A percentile compares a stretch with the other conserved stretches of the same genome.
These are phyloP conservation scores for Punctoribates punctum DNA, from an alignment of 2,888 invertebrate genomes.

Conservation along the genomic window DNA sequence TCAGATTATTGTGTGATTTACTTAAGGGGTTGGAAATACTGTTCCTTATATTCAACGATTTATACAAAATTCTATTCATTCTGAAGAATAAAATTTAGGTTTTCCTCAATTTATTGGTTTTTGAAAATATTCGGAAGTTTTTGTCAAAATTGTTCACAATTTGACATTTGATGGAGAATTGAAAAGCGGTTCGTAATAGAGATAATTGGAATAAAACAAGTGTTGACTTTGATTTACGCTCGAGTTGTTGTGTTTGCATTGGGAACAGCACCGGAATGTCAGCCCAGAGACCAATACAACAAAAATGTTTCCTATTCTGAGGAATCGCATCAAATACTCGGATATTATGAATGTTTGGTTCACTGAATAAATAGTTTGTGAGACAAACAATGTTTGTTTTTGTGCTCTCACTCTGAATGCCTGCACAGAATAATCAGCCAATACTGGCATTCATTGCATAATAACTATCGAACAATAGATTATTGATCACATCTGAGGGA, in stretches of 20 bases:
- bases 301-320: background rate
- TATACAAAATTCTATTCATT: too few relatives aligned
- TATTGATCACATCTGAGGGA: background rate
- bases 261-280: too few relatives aligned
- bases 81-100: too few relatives aligned
- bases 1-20: too few relatives aligned
- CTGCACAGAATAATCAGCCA: background rate
- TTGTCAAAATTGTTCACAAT: too few relatives aligned
- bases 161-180: background rate
- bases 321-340: background rate
- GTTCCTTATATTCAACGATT: too few relatives aligned
- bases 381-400: background rate
- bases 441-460: background rate
- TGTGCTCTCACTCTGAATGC: background rate
- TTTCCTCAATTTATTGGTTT: too few relatives aligned
- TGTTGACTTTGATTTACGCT: slow-evolving; percentile 2
- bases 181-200: too few relatives aligned
- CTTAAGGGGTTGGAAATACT: too few relatives aligned
- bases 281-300: background rate
- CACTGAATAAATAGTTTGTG: background rate
- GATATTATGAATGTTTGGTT: background rate
- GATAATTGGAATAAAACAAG: background rate
- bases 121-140: too few relatives aligned
- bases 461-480: background rate
- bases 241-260: background rate